Conservation (phyloP, 2,113 vertebrate genomes). For the Laticauda colubrina region DNA sequence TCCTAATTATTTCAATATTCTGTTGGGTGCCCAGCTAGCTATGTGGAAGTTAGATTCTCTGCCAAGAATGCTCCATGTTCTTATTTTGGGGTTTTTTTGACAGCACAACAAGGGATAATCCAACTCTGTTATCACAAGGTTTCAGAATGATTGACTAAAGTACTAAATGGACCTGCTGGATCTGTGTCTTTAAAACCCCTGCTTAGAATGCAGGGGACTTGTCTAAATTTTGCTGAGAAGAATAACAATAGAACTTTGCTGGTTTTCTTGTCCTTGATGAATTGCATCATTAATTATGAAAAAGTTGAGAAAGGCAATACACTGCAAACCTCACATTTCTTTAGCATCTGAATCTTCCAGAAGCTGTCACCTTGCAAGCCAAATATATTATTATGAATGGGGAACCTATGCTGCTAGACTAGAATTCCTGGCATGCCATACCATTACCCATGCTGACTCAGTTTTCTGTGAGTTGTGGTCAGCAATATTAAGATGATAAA, state of each 20-base stretch:
- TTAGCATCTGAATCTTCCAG: not conserved
- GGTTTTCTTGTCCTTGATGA: not conserved
- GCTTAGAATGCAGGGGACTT: not conserved
- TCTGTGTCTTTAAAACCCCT: not conserved
- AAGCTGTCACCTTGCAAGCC: not conserved
- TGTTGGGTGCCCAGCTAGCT: not conserved
- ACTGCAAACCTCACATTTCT: not conserved
- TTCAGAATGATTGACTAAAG: not conserved
- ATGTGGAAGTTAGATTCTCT: not conserved
- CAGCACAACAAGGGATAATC: not conserved
- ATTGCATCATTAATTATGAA: not conserved
- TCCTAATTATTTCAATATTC: not conserved
- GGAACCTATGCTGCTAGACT: not conserved
- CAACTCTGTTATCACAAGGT: not conserved
- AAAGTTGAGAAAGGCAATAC: too few species aligned
- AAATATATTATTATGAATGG: not conserved
- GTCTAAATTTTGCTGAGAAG: not conserved
- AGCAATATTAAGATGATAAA: not conserved
- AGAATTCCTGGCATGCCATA: not conserved
- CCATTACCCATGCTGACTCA: not conserved
- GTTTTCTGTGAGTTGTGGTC: not conserved
- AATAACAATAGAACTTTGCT: not conserved
- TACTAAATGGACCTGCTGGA: not conserved
- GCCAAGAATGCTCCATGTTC: not conserved
- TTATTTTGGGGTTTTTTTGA: not conserved